Conservation (phyloP, 2,888 invertebrate species). For the Penaeus monodon region DNA sequence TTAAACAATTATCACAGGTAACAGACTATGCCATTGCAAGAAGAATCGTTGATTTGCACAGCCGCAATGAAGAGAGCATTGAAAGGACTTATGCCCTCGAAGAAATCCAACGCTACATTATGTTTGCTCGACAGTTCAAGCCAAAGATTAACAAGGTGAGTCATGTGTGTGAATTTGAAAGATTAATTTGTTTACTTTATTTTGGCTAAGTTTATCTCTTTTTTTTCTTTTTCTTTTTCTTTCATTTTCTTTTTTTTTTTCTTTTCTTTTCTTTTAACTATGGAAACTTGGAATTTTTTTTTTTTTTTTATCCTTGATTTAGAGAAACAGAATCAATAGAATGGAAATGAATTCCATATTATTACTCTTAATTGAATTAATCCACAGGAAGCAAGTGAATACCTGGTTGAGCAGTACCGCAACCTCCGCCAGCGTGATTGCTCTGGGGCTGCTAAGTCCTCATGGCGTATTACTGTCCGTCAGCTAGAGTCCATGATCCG, state of each 20-base stretch:
- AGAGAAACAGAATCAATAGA: too few species aligned
- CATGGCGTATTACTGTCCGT: conserved; percentile 97
- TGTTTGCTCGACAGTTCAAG: conserved; percentile 95
- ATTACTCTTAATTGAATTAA: not conserved
- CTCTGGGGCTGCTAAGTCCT: conserved; percentile 78
- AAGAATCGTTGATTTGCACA: conserved; percentile 94
- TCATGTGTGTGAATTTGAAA: not conserved
- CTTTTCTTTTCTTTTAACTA: not conserved
- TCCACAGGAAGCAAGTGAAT: conserved; percentile 80
- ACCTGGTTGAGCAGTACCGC: conserved; percentile 90
- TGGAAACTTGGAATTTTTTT: not conserved
- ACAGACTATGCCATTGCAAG: conserved; percentile 97
- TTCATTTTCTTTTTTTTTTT: not conserved
- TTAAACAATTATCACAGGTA: conserved; percentile 73
- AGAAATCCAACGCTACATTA: conserved; percentile 94
- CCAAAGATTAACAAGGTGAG: conserved; percentile 83
- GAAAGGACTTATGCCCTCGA: conserved; percentile 87
- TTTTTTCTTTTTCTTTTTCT: too few species aligned
- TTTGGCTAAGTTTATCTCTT: too few species aligned
- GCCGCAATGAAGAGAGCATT: conserved; percentile 83
- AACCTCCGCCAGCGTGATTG: conserved; percentile 85
- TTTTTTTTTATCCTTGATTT: too few species aligned
- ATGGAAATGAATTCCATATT: too few species aligned
- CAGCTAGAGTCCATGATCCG: conserved; percentile 96
- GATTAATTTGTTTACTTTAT: not conserved